These are phyloP conservation scores for Desoria tigrina DNA, from an alignment of 2,888 invertebrate genomes.

Conservation along the genomic window DNA sequence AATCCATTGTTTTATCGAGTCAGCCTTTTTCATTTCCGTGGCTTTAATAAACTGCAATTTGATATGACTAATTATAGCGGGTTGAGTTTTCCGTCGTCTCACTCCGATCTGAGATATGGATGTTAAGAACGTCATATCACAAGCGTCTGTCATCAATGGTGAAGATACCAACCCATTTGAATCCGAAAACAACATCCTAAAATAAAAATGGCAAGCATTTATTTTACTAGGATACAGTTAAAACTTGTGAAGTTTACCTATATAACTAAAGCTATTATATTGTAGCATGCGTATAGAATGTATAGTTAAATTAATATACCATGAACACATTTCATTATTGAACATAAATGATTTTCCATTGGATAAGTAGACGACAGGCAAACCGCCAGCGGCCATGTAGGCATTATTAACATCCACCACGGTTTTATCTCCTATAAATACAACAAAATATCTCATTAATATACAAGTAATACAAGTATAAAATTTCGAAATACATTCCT, in stretches of 20 bases:
- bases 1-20: conserved; percentile 78
- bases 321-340: conserved; percentile 71
- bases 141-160: conserved; percentile 25
- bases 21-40: conserved; percentile 67
- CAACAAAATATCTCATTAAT: conserved; percentile 4
- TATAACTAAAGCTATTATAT: too few species aligned
- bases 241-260: too few species aligned
- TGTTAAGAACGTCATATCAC: conserved; percentile 25
- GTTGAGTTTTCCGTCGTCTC: conserved; percentile 53
- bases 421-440: conserved; percentile 21
- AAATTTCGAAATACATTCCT: too few species aligned
- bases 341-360: conserved; percentile 84
- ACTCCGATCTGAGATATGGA: conserved; percentile 24
- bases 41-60: conserved; percentile 75
- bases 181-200: conserved; percentile 38
- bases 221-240: too few species aligned
- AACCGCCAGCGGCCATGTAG: conserved; percentile 62
- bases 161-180: conserved; percentile 39
- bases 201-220: conserved; percentile 8
- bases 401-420: conserved; percentile 41
- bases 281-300: too few species aligned
- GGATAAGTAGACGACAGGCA: conserved; percentile 79
- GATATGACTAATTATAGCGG: conserved; percentile 58
- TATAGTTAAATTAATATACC: conserved; percentile 59
- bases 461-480: neutral